Evolutionary conservation across 2,888 invertebrate species (phyloP), one percentile per base, ranked within the genome.

Genomic region (Amitus sp.): DNA sequence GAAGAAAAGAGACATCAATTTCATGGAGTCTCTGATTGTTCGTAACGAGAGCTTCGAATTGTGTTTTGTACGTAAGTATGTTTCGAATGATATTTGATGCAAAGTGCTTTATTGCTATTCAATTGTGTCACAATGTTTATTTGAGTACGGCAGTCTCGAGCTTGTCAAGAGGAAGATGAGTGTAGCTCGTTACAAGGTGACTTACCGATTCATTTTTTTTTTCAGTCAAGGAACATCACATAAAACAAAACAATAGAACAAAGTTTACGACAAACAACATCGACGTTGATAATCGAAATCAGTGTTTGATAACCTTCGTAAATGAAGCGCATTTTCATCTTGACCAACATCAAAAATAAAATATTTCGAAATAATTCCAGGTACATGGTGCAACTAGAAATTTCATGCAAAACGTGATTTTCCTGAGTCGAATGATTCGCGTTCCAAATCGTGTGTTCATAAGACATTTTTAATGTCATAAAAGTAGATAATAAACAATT

Each of bases 101-200:
- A 70, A 70, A 73, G 69, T 71, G 71, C 76, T 72, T 75, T 78
- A 79, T 79, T 77, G 73, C 73, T 70, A 75, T 77, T 77, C 77
- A 78, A 79, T 79, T 77, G 74, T 70, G 67, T 67, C 61, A 60
- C 57, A 53, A 50, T 48, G 47, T 37, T 39, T 52, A 50, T 48
- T 65, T 65, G 72, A 67, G 68, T 67, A 58, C n/a, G n/a, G 65
- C 66, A 63, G 62, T 62, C 60, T 56, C 59, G 56, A 62, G 62
- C 67, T 64, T 61, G 60, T 66, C 64, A 64, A 69, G 69, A 67
- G 66, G 71, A 66, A 63, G 63, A 66, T 47, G 67, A 58, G 64
- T 66, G 68, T 67, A 66, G 68, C 71, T 65, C 67, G 69, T 68
- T 71, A 73, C 73, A 67, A 71, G 71, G 66, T 67, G 66, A 65